Base-by-base conservation (phyloP, 2,113 vertebrate species). In the Opisthocomus hoazin region DNA sequence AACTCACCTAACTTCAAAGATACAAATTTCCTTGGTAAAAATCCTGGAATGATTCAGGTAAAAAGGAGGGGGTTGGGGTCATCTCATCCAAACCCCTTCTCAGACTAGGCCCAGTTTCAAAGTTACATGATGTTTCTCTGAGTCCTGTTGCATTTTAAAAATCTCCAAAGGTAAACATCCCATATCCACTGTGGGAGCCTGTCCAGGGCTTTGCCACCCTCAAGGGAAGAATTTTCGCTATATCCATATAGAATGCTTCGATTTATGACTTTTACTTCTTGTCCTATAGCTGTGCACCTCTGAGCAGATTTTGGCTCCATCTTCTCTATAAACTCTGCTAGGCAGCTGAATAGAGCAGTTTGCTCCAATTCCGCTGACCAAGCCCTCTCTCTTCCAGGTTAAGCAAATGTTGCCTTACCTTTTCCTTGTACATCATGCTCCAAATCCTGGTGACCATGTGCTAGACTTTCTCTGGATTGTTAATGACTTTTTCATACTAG, bases 61-160 rank as follows among this genome's bases (percentile, higher is more conserved):
- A 83, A 80, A 83, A 18, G 7, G 12, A n/a, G 15, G 65, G 18
- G 6, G 2, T 56, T 64, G 17, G 12, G 2, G 10, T 51, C 11
- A 16, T 36, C 3, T 39, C 11, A 29, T 26, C 20, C 53, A 84
- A 53, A 0, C 1, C 1, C 3, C 22, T 41, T 21, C 23, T 50
- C 24, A 21, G 53, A 54, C 4, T 29, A 60, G 15, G 8, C 13
- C 46, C 26, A 58, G 15, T 9, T 79, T 87, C 30, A 24, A 84
- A 75, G 8, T 30, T 11, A 46, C 23, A 51, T 43, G 11, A 80
- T 11, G 7, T 39, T 85, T 8, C 15, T 50, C 21, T 32, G 70
- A 53, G 4, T 36, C 7, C 22, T 54, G 2, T 19, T 66, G 16
- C 5, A 16, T 87, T 78, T 87, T 56, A 13, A 71, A 86, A 46